Base-by-base conservation (phyloP, 2,888 invertebrate genomes). In the Thera obeliscata region DNA sequence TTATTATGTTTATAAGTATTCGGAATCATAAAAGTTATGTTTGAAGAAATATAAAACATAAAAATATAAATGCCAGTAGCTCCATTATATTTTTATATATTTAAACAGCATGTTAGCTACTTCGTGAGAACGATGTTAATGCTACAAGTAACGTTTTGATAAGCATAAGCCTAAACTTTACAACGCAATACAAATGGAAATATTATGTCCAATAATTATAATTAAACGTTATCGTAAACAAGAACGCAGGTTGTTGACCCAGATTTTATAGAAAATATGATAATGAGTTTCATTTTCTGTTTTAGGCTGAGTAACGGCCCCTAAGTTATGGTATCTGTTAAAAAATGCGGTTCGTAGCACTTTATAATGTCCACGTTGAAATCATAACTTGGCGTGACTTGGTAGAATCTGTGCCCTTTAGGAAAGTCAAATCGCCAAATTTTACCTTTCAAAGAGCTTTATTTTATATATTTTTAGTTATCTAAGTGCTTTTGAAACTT, bases 251-350 rank as follows among this genome's bases (percentile, higher is more conserved):
- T 81, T 78, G 81, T 78, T 79, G 82, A 80, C 83, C 83, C 76
- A 80, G 77, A 79, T 81, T 82, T 81, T 82, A 83, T 82, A 80
- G 76, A 82, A 83, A 86, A 83, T 87, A 86, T 87, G 82, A 86
- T 86, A 87, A 87, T 85, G 78, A 84, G 79, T 78, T 69, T 84
- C 77, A 75, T 81, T 82, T 7, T 43, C 43, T 7, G 43, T 46
- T 46, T 46, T 77, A 73, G 78, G 76, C 81, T 85, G 83, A 87
- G 82, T 86, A 86, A 86, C 76, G 74, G 66, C 64, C 62, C 57
- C 57, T 49, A 46, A 74, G 59, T 69, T 71, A 74, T 70, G 69
- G 66, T 76, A 70, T 76, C 76, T 76, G 72, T 75, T 68, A 67
- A 58, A 66, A 65, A 71, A 66, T 76, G 70, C 67, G 74, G 76